Percentiles rank a stretch among this genome's conserved stretches.
phyloP scores from a whole-genome alignment of 2,888 invertebrate genomes.

The Chalcosyrphus nemorum region DNA sequence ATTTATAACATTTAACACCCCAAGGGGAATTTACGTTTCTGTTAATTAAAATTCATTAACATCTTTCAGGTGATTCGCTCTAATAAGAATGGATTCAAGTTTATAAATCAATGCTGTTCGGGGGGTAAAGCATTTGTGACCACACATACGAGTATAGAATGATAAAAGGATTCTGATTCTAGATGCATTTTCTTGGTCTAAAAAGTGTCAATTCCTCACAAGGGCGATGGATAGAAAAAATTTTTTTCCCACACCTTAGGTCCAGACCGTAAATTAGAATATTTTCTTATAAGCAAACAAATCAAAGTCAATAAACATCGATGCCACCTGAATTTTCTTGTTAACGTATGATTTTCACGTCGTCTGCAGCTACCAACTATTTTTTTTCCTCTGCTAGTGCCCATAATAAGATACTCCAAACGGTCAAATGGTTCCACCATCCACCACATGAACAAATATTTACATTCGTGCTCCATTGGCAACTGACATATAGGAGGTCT shows the following conservation, averaged over 20 bases:
- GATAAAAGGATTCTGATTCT: too few species aligned
- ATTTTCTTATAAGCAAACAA: constrained; percentile 47
- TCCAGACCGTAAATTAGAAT: constrained; percentile 36
- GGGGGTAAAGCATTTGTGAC: background rate
- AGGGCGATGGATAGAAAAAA: background rate
- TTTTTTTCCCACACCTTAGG: constrained; percentile 45
- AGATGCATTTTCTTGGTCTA: background rate
- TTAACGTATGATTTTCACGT: constrained; percentile 56
- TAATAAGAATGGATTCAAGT: background rate
- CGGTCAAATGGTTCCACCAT: constrained; percentile 15
- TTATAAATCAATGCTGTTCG: background rate
- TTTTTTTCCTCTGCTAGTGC: constrained; percentile 23
- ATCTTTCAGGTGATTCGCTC: background rate
- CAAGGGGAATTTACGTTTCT: background rate
- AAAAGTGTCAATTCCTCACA: background rate
- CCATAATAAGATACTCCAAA: constrained; percentile 32
- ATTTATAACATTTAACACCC: background rate
- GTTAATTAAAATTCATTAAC: constrained; percentile 30
- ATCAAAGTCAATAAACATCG: constrained; percentile 52
- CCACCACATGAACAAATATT: constrained; percentile 51
- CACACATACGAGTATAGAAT: background rate
- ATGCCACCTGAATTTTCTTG: constrained; percentile 55
- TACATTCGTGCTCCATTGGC: constrained; percentile 57
- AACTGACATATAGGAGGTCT: constrained; percentile 20
- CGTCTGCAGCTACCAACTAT: constrained; percentile 28